These are phyloP conservation scores for Caenorhabditis panamensis DNA, from an alignment of 2,888 invertebrate species.

Conservation along the genomic window DNA sequence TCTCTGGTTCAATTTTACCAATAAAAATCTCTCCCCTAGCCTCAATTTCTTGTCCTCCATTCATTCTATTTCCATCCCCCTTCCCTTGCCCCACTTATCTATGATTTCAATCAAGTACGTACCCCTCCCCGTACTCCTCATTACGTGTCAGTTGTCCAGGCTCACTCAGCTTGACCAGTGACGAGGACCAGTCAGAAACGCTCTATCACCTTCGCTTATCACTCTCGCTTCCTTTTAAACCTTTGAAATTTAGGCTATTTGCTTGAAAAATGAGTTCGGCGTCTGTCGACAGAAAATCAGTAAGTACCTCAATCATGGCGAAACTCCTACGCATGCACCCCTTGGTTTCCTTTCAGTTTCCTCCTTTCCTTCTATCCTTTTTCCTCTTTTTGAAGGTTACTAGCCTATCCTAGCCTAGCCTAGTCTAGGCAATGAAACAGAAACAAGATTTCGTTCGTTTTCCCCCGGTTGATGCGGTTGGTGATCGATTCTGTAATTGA, in stretches of 20 bases:
- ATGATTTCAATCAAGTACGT: constrained; percentile 18
- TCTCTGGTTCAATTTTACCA: no score
- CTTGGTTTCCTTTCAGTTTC: not conserved
- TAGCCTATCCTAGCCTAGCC: no score
- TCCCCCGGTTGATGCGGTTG: not conserved
- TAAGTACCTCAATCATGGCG: constrained; percentile 21
- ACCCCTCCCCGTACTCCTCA: not conserved
- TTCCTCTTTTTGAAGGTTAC: constrained; percentile 6
- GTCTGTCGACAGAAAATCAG: constrained; percentile 54
- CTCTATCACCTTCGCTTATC: no score
- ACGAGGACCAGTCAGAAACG: not conserved
- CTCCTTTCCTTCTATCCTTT: not conserved
- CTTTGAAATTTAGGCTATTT: no score
- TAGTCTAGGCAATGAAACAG: no score
- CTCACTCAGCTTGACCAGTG: not conserved
- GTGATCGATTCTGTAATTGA: constrained; percentile 41
- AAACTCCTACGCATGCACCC: constrained; percentile 5
- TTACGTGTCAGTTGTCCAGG: not conserved
- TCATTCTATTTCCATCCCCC: constrained; percentile 9
- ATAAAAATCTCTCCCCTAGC: not conserved
- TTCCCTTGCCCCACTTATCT: constrained; percentile 12
- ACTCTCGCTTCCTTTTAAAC: not conserved
- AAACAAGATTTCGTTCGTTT: constrained; percentile 16
- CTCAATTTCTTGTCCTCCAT: no score
- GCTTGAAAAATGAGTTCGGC: constrained; percentile 51